Evolutionary conservation across 1,140 invertebrate species (phyloP), one percentile per base, ranked within the genome.

Genomic region (Drosophila mauritiana): DNA sequence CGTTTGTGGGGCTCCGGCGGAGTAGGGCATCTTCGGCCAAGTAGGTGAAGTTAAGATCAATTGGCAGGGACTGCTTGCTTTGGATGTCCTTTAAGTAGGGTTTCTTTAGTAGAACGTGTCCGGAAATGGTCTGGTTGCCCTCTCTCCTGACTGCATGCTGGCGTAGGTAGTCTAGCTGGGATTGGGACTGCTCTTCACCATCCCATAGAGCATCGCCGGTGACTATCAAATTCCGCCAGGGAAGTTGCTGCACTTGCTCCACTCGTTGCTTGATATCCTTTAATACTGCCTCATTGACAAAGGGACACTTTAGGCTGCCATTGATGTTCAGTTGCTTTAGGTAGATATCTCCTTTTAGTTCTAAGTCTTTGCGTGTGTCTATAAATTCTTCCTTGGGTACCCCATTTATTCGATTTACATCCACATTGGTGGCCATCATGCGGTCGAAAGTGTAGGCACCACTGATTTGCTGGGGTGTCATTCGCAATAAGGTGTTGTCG

Each of bases 401-500:
- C 0, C 68, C 80, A 51, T 92, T 91, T 8, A 91, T 52, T 1
- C 7, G 17, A 0, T n/a, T 36, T 1, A 91, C 84, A 63, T 92
- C 84, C 52, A 92, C 36, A 56, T 92, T 83, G 22, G 67, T 65
- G 17, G 73, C 57, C 1, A 22, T 31, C 22, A 91, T 20, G 1
- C 52, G 53, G 1, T 43, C 46, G 5, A 91, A 90, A 1, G 6
- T 75, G 25, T 91, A 92, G n/a, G 13, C 17, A 2, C 91, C 91
- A 3, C 37, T 58, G 0, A 92, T 80, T 4, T 68, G 48, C 39
- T 92, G 91, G 0, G 90, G 68, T 45, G 85, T 86, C 5, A 58
- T 70, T 22, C 88, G 78, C 12, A 91, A 53, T 15, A 92, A 51
- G 1, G 86, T 79, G 13, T 92, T 91, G 22, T 83, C 70, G 43